These are phyloP conservation scores for Caradrina clavipalpis DNA, from an alignment of 2,888 invertebrate species.

Conservation along the genomic window DNA sequence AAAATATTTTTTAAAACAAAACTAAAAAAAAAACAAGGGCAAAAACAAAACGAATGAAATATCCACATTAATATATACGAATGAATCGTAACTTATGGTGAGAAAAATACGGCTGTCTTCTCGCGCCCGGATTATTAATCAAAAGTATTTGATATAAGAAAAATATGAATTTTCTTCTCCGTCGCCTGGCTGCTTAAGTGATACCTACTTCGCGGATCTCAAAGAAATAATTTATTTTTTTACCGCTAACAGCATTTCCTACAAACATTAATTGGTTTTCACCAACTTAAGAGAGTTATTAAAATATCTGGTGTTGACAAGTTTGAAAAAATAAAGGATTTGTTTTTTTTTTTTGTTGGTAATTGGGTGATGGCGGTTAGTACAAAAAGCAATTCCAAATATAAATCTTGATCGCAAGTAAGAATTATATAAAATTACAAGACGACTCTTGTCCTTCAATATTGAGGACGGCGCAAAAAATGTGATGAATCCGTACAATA, in stretches of 20 bases:
- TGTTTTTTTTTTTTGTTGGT: constrained; percentile 46
- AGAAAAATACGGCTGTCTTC: constrained; percentile 86
- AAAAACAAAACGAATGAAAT: constrained; percentile 23
- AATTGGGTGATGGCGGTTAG: constrained; percentile 42
- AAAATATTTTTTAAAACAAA: background rate
- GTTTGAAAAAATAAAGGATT: constrained; percentile 47
- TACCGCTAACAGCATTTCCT: constrained; percentile 31
- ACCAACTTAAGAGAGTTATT: constrained; percentile 59
- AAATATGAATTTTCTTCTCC: constrained; percentile 81
- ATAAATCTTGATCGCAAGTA: constrained; percentile 45
- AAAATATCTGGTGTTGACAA: constrained; percentile 65
- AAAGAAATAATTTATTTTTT: constrained; percentile 55
- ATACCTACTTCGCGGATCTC: constrained; percentile 46
- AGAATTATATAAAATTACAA: no score
- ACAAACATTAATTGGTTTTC: constrained; percentile 60
- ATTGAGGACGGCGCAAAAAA: constrained; percentile 36
- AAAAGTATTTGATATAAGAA: constrained; percentile 83
- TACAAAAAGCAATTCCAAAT: constrained; percentile 41
- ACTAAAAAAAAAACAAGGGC: background rate
- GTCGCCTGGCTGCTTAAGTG: constrained; percentile 65
- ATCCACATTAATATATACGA: constrained; percentile 79
- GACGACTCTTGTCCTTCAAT: constrained; percentile 29
- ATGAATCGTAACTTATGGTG: constrained; percentile 87
- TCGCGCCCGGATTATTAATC: constrained; percentile 84
- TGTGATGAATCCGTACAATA: constrained; percentile 26